Base-by-base conservation (phyloP, 2,797 vertebrate species). In the Gila robusta region DNA sequence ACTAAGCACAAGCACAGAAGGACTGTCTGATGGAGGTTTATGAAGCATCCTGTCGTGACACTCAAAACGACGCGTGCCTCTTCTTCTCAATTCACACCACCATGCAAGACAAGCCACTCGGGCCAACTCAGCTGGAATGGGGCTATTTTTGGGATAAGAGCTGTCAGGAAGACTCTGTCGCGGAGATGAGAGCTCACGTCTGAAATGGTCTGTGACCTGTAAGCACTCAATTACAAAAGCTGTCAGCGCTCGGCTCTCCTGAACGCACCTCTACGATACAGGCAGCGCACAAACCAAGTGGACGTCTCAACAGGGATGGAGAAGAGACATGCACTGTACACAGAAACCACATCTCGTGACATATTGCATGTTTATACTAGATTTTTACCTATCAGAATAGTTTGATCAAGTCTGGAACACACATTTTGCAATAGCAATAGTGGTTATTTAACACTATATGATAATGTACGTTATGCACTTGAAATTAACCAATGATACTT, bases 201-300 rank as follows among this genome's bases (percentile, higher is more conserved):
- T 87, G 62, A 76, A 87, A 87, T 82, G 87, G 84, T 81, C 87
- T 88, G 83, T 88, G 87, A 88, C 83, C 87, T 85, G 87, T 88
- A 86, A 86, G 87, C 79, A 88, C 80, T 86, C 79, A 82, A 88
- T 85, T 85, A 86, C 79, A 88, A 82, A 80, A 88, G 73, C 83
- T 88, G 87, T 82, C 87, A 88, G 79, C 28, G 37, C 72, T 81
- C 10, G 41, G 70, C 76, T 73, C 78, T 70, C 21, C 79, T 78
- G 62, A 62, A 59, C 64, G 26, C 86, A 85, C 87, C 82, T 80
- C 44, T 54, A 52, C 17, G 5, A 62, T 39, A 79, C 52, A 77
- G 39, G 52, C 16, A 35, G 70, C 37, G 11, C 19, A 47, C 9
- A 69, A 37, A 87, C 78, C 79, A 73, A 62, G 5, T 0, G 39